These are phyloP conservation scores for Muscidifurax raptorellus DNA, from an alignment of 1,140 invertebrate species.

Conservation along the genomic window DNA sequence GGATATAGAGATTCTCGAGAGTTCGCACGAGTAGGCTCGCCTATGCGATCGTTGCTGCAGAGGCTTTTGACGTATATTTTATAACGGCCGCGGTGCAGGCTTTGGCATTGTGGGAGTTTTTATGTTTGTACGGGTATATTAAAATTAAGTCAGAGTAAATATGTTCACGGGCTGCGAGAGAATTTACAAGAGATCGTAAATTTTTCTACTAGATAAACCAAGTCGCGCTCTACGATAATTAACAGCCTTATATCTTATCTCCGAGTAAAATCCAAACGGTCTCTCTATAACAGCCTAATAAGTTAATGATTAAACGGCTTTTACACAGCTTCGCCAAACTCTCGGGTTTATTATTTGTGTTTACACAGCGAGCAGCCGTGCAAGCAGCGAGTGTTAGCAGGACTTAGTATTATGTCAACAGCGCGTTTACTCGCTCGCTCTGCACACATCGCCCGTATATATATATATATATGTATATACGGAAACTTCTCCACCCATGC, in stretches of 20 bases:
- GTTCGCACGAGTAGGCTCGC: neutral
- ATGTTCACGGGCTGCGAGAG: neutral
- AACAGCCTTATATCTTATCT: conserved; percentile 27
- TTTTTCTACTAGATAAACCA: neutral
- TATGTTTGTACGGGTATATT: neutral
- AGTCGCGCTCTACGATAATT: neutral
- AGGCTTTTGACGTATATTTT: no score
- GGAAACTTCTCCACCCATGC: neutral
- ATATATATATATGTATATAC: neutral
- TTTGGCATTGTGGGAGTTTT: no score
- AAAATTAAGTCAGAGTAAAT: conserved; percentile 12
- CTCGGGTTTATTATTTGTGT: conserved; percentile 15
- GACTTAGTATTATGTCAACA: conserved; percentile 13
- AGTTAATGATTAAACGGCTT: conserved; percentile 30
- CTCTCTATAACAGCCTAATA: conserved; percentile 30
- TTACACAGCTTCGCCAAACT: neutral
- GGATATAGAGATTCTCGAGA: neutral
- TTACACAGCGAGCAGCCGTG: conserved; percentile 13
- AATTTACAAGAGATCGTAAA: neutral
- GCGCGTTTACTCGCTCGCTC: neutral
- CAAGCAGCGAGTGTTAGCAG: conserved; percentile 4
- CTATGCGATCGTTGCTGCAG: no score
- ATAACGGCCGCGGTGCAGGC: no score
- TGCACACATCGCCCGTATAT: neutral
- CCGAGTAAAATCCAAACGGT: neutral